Conservation (phyloP, 2,888 invertebrate genomes). For the Muscina levida region DNA sequence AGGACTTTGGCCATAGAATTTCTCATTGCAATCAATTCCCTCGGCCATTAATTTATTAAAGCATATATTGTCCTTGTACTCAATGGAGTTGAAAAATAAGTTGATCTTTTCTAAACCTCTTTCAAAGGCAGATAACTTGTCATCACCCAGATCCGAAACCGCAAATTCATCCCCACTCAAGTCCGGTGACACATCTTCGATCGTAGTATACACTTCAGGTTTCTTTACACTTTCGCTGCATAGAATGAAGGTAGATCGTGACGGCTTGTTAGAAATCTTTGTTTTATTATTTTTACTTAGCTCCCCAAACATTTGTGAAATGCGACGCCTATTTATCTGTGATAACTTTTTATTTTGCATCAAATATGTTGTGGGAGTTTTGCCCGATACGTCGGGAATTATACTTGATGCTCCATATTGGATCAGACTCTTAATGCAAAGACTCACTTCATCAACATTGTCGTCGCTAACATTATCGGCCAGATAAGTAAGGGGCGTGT, state of each 20-base stretch:
- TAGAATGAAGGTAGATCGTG: no score
- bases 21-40: slow-evolving; percentile 81
- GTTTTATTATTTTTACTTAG: no score
- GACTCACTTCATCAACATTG: slow-evolving; percentile 70
- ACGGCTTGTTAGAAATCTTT: no score
- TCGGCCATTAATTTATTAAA: slow-evolving; percentile 81
- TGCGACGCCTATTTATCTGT: slow-evolving; percentile 57
- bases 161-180: slow-evolving; percentile 82
- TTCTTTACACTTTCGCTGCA: no score
- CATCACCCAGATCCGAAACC: no score
- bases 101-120: slow-evolving; percentile 76
- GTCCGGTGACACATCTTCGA: slow-evolving; percentile 81
- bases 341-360: slow-evolving; percentile 73
- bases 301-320: no score
- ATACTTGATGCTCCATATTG: slow-evolving; percentile 76
- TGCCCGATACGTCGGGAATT: slow-evolving; percentile 75
- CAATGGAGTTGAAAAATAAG: slow-evolving; percentile 79
- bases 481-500: slow-evolving; percentile 76
- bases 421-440: slow-evolving; percentile 74
- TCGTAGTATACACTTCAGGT: no score
- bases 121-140: no score
- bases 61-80: slow-evolving; percentile 82
- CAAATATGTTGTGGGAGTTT: slow-evolving; percentile 76
- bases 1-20: slow-evolving; percentile 78
- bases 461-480: slow-evolving; percentile 74